These are phyloP conservation scores for Nannospalax galili DNA, from an alignment of 2,113 vertebrate species.

Conservation along the genomic window DNA sequence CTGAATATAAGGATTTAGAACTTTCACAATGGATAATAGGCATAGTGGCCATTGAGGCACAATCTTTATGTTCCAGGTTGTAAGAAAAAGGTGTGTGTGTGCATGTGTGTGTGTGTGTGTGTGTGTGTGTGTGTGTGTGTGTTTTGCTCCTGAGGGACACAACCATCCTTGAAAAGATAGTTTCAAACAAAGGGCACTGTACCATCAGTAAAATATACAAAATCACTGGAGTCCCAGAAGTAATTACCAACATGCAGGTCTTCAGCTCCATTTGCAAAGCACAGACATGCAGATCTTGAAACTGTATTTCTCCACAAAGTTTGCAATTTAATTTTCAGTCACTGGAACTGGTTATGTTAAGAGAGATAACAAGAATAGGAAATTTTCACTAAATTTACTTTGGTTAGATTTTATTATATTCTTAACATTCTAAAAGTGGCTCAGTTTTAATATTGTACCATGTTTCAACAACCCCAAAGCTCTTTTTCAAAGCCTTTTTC, in stretches of 20 bases:
- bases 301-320: background rate
- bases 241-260: background rate
- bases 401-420: background rate
- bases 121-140: background rate
- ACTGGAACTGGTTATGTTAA: background rate
- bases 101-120: background rate
- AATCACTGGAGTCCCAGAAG: background rate
- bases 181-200: background rate
- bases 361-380: no score
- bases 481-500: background rate
- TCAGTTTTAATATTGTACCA: background rate
- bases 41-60: background rate
- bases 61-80: background rate
- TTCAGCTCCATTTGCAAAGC: background rate
- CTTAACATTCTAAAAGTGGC: background rate
- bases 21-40: background rate
- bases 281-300: background rate
- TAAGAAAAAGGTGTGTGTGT: no score
- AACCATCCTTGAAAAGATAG: background rate
- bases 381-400: background rate
- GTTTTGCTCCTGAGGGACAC: background rate
- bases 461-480: background rate
- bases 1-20: background rate
- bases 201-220: background rate
- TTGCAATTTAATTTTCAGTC: background rate